Evolutionary conservation across 2,797 vertebrate species (phyloP).

Genomic region (Anguilla marmorata): DNA sequence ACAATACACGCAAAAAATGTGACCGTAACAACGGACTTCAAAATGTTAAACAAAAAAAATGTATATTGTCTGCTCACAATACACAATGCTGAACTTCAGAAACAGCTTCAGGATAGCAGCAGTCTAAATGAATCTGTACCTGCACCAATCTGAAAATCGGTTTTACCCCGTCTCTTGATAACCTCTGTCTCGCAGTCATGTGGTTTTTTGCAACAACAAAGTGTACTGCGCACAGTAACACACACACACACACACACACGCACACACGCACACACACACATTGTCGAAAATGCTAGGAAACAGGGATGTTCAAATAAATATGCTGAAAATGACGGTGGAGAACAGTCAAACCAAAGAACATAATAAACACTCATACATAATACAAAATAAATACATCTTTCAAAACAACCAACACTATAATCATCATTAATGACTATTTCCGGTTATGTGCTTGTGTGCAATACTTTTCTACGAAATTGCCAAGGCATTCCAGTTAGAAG

Average conservation of each 20-base stretch:
- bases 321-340: not conserved
- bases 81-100: not conserved
- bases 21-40: not conserved
- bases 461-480: not conserved
- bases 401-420: constrained; percentile 38
- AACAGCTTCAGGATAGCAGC: not conserved
- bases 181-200: not conserved
- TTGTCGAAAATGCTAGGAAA: not conserved
- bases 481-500: constrained; percentile 7
- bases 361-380: constrained; percentile 57
- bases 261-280: not conserved
- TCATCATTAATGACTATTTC: constrained; percentile 48
- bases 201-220: not conserved
- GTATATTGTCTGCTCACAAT: not conserved
- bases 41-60: not conserved
- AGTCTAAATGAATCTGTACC: not conserved
- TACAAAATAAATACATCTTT: constrained; percentile 71
- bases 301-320: not conserved
- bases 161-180: not conserved
- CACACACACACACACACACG: not conserved
- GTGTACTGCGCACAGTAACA: not conserved
- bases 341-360: not conserved
- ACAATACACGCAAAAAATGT: not conserved
- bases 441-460: constrained; percentile 38
- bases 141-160: not conserved